Conservation (phyloP, 2,888 invertebrate species). For the Acleris cristana region DNA sequence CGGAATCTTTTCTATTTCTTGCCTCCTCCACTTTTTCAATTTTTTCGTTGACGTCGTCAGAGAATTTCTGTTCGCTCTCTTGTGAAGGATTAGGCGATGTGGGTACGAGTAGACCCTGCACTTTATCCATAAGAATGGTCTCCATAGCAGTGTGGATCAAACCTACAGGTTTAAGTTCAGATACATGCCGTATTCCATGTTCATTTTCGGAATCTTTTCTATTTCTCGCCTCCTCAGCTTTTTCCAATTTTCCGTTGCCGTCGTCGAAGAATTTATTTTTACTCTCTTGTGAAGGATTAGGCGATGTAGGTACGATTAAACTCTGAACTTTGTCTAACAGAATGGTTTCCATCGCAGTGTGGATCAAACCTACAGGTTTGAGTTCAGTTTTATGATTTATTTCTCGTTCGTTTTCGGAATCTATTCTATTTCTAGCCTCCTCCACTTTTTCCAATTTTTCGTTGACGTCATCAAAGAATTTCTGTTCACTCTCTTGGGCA, state of each 20-base stretch:
- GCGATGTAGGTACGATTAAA: slow-evolving; percentile 68
- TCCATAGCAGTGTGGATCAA: slow-evolving; percentile 82
- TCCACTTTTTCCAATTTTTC: slow-evolving; percentile 69
- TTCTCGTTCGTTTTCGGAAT: slow-evolving; percentile 7
- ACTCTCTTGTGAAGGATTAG: slow-evolving; percentile 54
- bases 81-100: slow-evolving; percentile 63
- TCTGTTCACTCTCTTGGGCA: slow-evolving; percentile 52
- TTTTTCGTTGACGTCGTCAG: slow-evolving; percentile 70
- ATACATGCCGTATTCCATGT: background rate
- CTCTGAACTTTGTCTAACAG: slow-evolving; percentile 81
- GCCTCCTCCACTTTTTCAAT: slow-evolving; percentile 59
- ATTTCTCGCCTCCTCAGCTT: slow-evolving; percentile 36
- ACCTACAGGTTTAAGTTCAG: slow-evolving; percentile 48
- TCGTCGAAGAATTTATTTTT: slow-evolving; percentile 71
- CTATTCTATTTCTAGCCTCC: slow-evolving; percentile 49
- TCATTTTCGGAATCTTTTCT: slow-evolving; percentile 3
- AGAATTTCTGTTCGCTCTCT: slow-evolving; percentile 63
- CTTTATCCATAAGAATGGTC: slow-evolving; percentile 82
- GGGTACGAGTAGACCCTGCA: slow-evolving; percentile 49
- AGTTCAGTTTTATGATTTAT: slow-evolving; percentile 34
- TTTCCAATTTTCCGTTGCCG: slow-evolving; percentile 66
- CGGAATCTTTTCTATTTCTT: slow-evolving; percentile 3
- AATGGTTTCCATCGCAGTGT: slow-evolving; percentile 83
- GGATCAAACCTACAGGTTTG: slow-evolving; percentile 71
- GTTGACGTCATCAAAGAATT: slow-evolving; percentile 73